Base-by-base conservation (phyloP, 2,888 invertebrate species). In the Spicauda simplicius region DNA sequence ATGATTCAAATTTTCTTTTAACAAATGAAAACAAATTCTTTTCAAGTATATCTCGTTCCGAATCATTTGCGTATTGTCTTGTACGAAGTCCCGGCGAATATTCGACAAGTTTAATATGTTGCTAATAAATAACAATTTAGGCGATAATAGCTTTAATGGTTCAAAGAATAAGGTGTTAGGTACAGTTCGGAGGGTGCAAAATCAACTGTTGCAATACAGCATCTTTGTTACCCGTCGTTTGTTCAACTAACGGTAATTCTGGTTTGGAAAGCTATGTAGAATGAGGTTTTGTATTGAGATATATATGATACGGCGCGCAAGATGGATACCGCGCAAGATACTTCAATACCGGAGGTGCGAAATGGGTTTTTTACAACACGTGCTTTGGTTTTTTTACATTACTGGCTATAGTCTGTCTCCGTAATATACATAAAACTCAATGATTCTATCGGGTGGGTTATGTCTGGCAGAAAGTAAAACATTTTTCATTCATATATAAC, bases 161-260 rank as follows among this genome's bases (percentile, higher is more conserved):
- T 3, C 0, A 6, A 0, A 0, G 0, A 0, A 25, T 78, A 84
- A 78, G 70, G 69, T 33, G 14, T 16, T 20, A 1, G 0, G 16
- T 57, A 20, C 0, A 19, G 1, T 55, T 56, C 3, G 37, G 6
- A 7, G 19, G n/a, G 37, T 30, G 57, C 14, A 52, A 67, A 30
- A 41, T 67, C 30, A 25, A 37, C 60, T 11, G 53, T 45, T 18
- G 52, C 41, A 41, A 67, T 62, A 64, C 86, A 85, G 87, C 84
- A 84, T 88, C 87, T 86, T 86, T 87, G 85, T 84, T 77, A 78
- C 76, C 61, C 68, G 69, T 72, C 78, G 80, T 83, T 81, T 78
- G 82, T 80, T 71, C 72, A 61, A 78, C 79, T 90, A 90, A 89
- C 90, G 88, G 90, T 88, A 84, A 73, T 77, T 85, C 86, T 76